Percentiles rank a stretch among this genome's conserved stretches.
phyloP scores from a whole-genome alignment of 2,797 vertebrate genomes.

The Tokudaia muenninki region DNA sequence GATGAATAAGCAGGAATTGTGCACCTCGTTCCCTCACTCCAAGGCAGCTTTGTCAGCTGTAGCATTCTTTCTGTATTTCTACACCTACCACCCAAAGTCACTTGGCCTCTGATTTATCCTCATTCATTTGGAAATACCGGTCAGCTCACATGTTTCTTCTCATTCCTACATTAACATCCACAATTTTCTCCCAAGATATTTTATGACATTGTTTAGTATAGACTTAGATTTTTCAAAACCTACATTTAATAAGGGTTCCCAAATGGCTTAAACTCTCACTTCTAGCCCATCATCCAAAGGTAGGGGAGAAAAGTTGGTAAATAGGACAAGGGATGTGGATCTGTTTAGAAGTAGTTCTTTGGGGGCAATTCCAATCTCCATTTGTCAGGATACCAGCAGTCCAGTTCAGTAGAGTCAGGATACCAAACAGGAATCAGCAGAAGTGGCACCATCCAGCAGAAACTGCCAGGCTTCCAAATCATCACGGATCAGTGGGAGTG shows the following conservation, averaged over 20 bases:
- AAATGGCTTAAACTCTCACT: neutral
- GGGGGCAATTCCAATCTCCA: too few species aligned
- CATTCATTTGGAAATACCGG: neutral
- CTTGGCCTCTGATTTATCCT: neutral
- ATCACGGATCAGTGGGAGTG: neutral
- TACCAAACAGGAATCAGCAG: too few species aligned
- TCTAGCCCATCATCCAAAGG: neutral
- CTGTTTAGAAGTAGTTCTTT: neutral
- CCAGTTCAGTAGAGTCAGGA: too few species aligned
- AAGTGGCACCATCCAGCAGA: too few species aligned
- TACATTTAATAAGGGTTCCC: neutral
- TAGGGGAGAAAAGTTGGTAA: neutral
- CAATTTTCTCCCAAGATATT: neutral
- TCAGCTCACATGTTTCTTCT: neutral
- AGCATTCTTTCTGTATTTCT: slow-evolving; percentile 4
- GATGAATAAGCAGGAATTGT: neutral
- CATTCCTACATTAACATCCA: neutral
- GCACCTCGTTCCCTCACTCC: neutral
- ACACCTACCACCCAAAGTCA: neutral
- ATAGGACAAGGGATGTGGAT: neutral
- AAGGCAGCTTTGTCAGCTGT: neutral
- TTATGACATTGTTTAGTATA: slow-evolving; percentile 13
- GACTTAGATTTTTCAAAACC: neutral
- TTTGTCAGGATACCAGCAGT: too few species aligned
- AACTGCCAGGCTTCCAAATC: neutral